Conservation (phyloP, 2,888 invertebrate genomes). For the Buathra laborator region DNA sequence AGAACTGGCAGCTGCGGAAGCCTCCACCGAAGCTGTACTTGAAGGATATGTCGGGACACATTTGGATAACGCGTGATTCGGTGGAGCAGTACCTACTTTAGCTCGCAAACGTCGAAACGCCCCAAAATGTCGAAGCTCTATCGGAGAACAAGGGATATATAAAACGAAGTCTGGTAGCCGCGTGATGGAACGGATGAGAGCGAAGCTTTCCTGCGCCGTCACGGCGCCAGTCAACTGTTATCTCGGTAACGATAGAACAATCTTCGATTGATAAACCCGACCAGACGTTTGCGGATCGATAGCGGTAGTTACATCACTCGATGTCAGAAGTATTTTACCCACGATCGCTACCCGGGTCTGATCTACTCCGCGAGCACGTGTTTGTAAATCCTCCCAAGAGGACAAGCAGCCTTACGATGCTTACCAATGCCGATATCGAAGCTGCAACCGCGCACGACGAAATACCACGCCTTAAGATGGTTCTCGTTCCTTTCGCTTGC, state of each 20-base stretch:
- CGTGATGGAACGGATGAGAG: conserved; percentile 16
- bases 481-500: not conserved
- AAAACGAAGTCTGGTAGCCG: conserved; percentile 27
- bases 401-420: not conserved
- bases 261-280: conserved; percentile 55
- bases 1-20: conserved; percentile 38
- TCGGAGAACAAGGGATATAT: conserved; percentile 16
- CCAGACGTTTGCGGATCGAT: conserved; percentile 59
- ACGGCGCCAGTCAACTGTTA: conserved; percentile 53
- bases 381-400: conserved; percentile 11
- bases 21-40: conserved; percentile 19
- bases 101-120: conserved; percentile 6
- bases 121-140: not conserved
- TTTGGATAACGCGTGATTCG: conserved; percentile 49
- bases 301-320: conserved; percentile 16
- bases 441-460: conserved; percentile 17
- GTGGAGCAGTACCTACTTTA: conserved; percentile 40
- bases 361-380: conserved; percentile 22
- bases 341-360: not conserved
- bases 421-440: conserved; percentile 39
- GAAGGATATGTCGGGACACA: conserved; percentile 32
- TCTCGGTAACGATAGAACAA: conserved; percentile 63
- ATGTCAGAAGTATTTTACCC: conserved; percentile 44
- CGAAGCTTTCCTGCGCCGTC: conserved; percentile 20
- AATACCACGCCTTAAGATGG: conserved; percentile 55